Evolutionary conservation across 2,888 invertebrate genomes (phyloP).

Genomic region (Dynastes tityus): DNA sequence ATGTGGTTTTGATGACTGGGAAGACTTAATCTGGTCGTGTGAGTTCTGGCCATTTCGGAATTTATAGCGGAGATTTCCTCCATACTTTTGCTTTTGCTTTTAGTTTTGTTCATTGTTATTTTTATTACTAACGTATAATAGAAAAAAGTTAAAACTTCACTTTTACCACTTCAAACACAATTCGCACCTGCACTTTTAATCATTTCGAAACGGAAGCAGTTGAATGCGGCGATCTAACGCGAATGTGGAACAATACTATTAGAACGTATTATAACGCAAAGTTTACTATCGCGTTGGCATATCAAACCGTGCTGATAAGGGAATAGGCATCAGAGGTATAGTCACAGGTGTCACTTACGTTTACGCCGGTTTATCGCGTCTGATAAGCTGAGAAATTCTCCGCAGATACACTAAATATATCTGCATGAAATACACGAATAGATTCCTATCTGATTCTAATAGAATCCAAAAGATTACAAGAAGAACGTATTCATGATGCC

Average conservation of each 20-base stretch:
- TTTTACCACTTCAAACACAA: not conserved
- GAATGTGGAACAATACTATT: not conserved
- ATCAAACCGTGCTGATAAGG: constrained; percentile 28
- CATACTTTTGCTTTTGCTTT: constrained; percentile 41
- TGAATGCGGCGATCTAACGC: not conserved
- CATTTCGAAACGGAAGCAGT: not conserved
- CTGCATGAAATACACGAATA: not conserved
- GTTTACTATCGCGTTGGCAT: constrained; percentile 8
- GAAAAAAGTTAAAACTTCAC: not conserved
- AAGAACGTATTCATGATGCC: too few species aligned
- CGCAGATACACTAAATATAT: not conserved
- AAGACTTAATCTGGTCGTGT: constrained; percentile 35
- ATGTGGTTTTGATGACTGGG: constrained; percentile 13
- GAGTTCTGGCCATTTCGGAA: constrained; percentile 19
- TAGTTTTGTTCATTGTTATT: constrained; percentile 30
- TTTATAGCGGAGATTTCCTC: constrained; percentile 45
- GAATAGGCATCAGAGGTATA: constrained; percentile 7
- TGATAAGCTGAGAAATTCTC: constrained; percentile 20
- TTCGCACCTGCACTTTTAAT: not conserved
- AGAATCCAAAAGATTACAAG: too few species aligned
- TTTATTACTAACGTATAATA: not conserved
- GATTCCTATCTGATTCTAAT: too few species aligned
- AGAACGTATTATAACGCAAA: not conserved
- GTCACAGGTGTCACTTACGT: constrained; percentile 20
- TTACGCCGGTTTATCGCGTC: not conserved